phyloP scores from a whole-genome alignment of 2,797 vertebrate genomes.

The Zonotrichia albicollis region DNA sequence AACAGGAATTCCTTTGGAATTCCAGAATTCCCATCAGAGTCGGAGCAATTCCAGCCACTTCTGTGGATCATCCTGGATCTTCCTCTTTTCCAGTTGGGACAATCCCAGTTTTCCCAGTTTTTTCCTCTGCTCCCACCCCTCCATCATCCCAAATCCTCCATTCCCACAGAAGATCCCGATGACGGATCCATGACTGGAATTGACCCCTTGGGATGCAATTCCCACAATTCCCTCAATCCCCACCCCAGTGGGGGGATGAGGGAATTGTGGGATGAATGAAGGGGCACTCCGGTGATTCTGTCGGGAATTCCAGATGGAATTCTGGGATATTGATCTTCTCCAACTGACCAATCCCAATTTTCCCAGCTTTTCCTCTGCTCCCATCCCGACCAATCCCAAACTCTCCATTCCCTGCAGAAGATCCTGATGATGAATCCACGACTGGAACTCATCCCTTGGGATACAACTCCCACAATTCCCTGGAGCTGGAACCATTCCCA shows the following conservation, averaged over 20 bases:
- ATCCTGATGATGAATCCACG: neutral
- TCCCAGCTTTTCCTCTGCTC: neutral
- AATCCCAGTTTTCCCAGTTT: neutral
- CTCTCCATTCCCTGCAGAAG: neutral
- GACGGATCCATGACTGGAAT: rapidly evolving
- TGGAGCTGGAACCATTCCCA: too few species aligned
- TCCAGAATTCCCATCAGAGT: neutral
- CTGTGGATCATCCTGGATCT: neutral
- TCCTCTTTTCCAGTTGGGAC: neutral
- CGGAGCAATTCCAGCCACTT: neutral
- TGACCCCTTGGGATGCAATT: neutral
- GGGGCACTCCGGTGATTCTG: too few species aligned
- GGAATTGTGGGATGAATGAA: too few species aligned
- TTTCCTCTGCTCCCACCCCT: neutral
- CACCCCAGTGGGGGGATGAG: too few species aligned
- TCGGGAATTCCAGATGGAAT: too few species aligned
- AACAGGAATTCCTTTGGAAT: neutral
- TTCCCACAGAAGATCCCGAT: neutral
- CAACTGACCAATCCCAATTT: neutral
- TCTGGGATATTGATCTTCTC: too few species aligned
- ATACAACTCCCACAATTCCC: neutral
- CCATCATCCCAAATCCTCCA: neutral
- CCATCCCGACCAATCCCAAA: neutral
- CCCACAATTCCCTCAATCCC: neutral
- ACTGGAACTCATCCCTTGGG: rapidly evolving